Evolutionary conservation across 1,140 invertebrate species (phyloP), one percentile per base, ranked within the genome.

Genomic region (Solenopsis invicta): DNA sequence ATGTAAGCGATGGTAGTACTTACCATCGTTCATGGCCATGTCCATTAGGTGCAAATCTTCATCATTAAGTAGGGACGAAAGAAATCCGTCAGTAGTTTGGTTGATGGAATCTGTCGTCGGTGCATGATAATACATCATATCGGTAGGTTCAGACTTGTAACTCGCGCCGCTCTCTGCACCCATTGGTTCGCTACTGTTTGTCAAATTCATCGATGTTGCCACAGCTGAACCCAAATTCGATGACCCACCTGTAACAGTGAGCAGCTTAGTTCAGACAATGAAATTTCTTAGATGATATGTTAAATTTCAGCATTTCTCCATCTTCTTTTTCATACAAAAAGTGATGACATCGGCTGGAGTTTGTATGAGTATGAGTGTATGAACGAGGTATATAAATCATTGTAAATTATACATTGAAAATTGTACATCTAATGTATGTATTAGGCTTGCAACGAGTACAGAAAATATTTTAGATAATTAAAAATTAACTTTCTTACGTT

Each of bases 41-140:
- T 98, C 98, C 98, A 98, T 98, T 37, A 98, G 95, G 90, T 98
- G 98, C 34, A 98, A 94, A 93, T 98, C 98, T 90, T 98, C 98
- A 89, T 98, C 98, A 91, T 98, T 98, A 52, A 98, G 96, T 89
- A 98, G 97, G 0, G 98, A 98, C 85, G 98, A 98, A 29, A 98
- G 96, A 92, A 98, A 98, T 48, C 97, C 98, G 91, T 98, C 98
- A 16, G 97, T 97, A 29, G 97, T 97, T 90, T 97, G 97, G 95
- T 97, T 96, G 93, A 97, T 95, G 4, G 94, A 95, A 94, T 98
- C 96, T 89, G 96, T 94, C 59, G 96, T 95, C 29, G 96, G 95
- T 93, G 97, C 96, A 93, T 97, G 97, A 91, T 97, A 97, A 92
- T 97, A 97, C 90, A 97, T 95, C 91, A 96, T 96, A 74, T 97